Evolutionary conservation across 2,113 vertebrate species (phyloP), one percentile per base, ranked within the genome.

Genomic region (Castor canadensis): DNA sequence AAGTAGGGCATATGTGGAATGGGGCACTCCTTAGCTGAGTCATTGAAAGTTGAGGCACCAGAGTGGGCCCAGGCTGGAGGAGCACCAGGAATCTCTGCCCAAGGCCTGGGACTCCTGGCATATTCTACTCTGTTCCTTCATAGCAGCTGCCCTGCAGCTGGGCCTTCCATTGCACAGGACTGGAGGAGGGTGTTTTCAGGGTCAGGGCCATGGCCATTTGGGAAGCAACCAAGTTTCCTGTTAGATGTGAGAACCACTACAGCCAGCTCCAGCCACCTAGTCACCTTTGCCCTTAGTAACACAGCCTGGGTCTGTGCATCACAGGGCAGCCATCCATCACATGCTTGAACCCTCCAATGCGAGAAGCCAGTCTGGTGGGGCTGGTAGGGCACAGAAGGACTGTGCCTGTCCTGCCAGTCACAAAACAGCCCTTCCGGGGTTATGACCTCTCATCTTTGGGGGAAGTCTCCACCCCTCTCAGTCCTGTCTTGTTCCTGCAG

Each of bases 111-210:
- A 19, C 47, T 43, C 32, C 60, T 87, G 87, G 71, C n/a, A 0
- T 20, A 0, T 49, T 72, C n/a, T 30, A 22, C 52, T 30, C 0
- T 73, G 49, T 45, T 87, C 43, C 60, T 93, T 62, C 11, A 6
- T 22, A 73, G 58, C 64, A 80, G 76, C 92, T 43, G 52, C 60
- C 86, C 49, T 38, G 58, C 49, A 60, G 64, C 87, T 72, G 66
- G 75, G 49, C 40, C 71, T 43, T 20, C 28, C 22, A 6, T 7
- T 26, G 20, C 22, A 28, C 3, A 75, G 28, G 30, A 56, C 60
- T 30, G 17, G 17, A 38, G 45, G 52, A 11, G 35, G 24, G 35
- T 0, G 3, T 13, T 93, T n/a, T 19, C 71, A 28, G 45, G 32
- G 58, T 9, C 73, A 28, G 19, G 40, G 87, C 26, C 49, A 35